phyloP scores from a whole-genome alignment of 2,888 invertebrate genomes.

The Perizoma affinitatum region DNA sequence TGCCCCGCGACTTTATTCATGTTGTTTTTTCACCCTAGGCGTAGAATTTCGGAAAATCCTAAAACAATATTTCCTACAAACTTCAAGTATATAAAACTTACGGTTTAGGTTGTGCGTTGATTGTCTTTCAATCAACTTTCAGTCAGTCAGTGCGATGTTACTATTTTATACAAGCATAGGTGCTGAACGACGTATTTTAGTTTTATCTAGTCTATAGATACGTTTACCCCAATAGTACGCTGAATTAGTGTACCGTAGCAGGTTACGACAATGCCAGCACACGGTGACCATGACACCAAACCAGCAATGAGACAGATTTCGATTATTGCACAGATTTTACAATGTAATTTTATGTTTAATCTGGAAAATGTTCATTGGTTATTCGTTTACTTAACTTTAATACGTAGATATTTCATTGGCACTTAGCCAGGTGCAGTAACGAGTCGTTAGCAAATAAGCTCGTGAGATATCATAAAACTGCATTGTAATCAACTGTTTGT shows the following conservation, averaged over 20 bases:
- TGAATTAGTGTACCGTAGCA: conserved; percentile 49
- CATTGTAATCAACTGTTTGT: conserved; percentile 12
- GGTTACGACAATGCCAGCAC: conserved; percentile 54
- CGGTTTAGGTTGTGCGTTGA: no score
- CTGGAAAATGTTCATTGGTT: conserved; percentile 38
- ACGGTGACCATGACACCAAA: conserved; percentile 55
- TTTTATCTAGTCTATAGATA: no score
- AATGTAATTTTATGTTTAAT: conserved; percentile 38
- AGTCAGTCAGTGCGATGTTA: no score
- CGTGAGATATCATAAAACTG: conserved; percentile 8
- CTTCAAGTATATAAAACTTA: no score
- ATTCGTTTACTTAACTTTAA: conserved; percentile 28
- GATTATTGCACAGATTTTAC: conserved; percentile 53
- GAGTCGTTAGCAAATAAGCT: not conserved
- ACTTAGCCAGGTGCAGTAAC: not conserved
- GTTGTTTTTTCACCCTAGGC: no score
- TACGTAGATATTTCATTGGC: not conserved
- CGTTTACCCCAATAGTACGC: conserved; percentile 26
- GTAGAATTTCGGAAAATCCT: no score
- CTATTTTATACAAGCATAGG: no score
- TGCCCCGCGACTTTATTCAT: no score
- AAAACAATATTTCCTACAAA: no score
- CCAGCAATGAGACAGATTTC: conserved; percentile 51
- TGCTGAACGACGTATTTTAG: no score
- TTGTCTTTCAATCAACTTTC: no score